Percentiles rank a stretch among this genome's conserved stretches.
phyloP scores from a whole-genome alignment of 1,140 invertebrate genomes.

The Papilio helenus region DNA sequence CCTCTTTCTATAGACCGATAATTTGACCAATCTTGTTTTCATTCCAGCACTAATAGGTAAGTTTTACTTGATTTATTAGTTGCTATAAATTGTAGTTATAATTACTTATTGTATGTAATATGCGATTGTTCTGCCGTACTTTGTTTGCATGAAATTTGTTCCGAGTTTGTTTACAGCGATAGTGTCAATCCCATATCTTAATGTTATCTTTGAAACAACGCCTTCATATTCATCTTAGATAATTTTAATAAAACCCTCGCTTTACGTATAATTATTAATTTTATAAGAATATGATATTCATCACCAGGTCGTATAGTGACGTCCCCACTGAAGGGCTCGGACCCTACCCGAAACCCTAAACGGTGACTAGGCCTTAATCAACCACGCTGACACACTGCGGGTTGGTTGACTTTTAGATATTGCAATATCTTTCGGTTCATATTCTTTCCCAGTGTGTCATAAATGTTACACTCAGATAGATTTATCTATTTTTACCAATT shows the following conservation, averaged over 20 bases:
- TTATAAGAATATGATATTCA: too few species aligned
- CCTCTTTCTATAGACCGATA: too few species aligned
- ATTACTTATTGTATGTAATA: neutral
- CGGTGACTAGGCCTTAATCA: too few species aligned
- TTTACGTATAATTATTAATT: neutral
- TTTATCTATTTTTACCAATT: too few species aligned
- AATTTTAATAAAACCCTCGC: constrained; percentile 25
- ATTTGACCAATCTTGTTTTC: neutral
- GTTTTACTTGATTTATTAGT: neutral
- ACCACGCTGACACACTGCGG: too few species aligned
- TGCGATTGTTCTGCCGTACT: neutral
- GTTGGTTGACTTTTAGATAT: too few species aligned
- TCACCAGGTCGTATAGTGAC: too few species aligned
- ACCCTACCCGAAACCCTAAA: too few species aligned
- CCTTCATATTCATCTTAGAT: neutral
- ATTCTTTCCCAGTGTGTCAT: too few species aligned
- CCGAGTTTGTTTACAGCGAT: constrained; percentile 27
- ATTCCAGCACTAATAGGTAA: neutral
- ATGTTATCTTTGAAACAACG: constrained; percentile 29
- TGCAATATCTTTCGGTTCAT: too few species aligned
- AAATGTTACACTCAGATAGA: too few species aligned
- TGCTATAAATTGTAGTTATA: neutral
- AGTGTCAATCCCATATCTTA: constrained; percentile 34
- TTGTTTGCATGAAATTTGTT: constrained; percentile 19
- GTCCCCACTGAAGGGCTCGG: too few species aligned